These are phyloP conservation scores for Microctonus aethiopoides DNA, from an alignment of 2,888 invertebrate species.

Conservation along the genomic window DNA sequence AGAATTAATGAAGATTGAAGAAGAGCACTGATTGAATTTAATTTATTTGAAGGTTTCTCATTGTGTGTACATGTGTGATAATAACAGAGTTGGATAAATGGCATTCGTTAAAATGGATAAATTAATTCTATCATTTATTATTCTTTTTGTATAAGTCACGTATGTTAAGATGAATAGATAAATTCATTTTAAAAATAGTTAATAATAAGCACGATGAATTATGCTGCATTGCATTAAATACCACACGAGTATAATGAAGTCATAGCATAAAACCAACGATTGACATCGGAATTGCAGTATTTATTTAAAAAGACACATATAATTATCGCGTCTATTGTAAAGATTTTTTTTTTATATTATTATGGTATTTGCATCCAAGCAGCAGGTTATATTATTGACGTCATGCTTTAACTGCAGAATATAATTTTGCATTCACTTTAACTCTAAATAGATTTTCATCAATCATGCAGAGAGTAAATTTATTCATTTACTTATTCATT, in stretches of 20 bases:
- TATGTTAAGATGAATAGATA: background rate
- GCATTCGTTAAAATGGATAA: background rate
- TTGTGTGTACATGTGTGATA: background rate
- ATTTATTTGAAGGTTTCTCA: background rate
- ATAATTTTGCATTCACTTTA: background rate
- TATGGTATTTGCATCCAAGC: background rate
- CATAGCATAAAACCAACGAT: background rate
- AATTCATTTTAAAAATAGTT: background rate
- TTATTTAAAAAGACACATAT: background rate
- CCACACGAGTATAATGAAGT: background rate
- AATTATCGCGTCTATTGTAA: background rate
- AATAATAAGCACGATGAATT: background rate
- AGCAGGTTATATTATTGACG: background rate
- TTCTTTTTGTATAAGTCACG: background rate
- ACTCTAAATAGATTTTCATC: background rate
- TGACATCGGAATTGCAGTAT: background rate
- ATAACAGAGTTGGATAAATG: background rate
- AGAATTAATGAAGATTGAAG: background rate
- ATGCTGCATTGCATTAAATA: background rate
- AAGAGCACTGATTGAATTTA: background rate
- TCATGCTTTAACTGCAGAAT: background rate
- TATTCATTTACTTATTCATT: background rate
- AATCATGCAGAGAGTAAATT: background rate
- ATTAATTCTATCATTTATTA: constrained; percentile 9
- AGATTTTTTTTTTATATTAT: background rate